Base-by-base conservation (phyloP, 1,140 invertebrate species). In the Conus betulinus region DNA sequence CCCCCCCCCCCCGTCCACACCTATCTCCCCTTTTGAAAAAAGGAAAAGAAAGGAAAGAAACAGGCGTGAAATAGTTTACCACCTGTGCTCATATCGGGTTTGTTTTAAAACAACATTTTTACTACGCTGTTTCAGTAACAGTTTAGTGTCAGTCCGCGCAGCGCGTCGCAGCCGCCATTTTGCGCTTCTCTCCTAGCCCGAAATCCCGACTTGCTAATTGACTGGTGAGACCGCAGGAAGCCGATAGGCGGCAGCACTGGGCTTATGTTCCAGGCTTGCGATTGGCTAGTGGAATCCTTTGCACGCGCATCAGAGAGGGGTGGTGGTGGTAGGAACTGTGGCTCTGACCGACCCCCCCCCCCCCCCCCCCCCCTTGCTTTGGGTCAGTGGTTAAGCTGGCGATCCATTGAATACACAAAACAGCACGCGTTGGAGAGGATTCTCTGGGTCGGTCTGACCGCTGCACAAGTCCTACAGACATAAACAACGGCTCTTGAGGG, bases 91-190 rank as follows among this genome's bases (percentile, higher is more conserved):
- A 52, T n/a, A 88, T 88, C 82, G 27, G 67, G 81, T 88, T 88
- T 84, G 87, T 84, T 88, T 88, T 88, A 83, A 88, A 74, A 88
- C 81, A 84, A 84, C 79, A 84, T 84, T 88, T 88, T 88, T 76
- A 82, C 87, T 63, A 60, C 87, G 55, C 81, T 84, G 81, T 88
- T 76, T 84, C 85, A 39, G 85, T 87, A 87, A 87, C 71, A 71
- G 85, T 87, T 87, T 78, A 87, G 85, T 87, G 85, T 87, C 85
- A 87, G 74, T 20, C 85, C 23, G 8, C 25, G 51, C 15, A 76
- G 84, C 63, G 39, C 17, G 79, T 51, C 8, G 20, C 17, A 8
- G 79, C 79, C 76, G 25, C 25, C 79, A 53, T 53, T 51, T 81
- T 81, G 11, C 67, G 3, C 20, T n/a, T 20, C 67, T 7, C 20